Conservation (phyloP, 37 sponge, comb jelly and placozoan genomes). For the Oopsacas minuta region DNA sequence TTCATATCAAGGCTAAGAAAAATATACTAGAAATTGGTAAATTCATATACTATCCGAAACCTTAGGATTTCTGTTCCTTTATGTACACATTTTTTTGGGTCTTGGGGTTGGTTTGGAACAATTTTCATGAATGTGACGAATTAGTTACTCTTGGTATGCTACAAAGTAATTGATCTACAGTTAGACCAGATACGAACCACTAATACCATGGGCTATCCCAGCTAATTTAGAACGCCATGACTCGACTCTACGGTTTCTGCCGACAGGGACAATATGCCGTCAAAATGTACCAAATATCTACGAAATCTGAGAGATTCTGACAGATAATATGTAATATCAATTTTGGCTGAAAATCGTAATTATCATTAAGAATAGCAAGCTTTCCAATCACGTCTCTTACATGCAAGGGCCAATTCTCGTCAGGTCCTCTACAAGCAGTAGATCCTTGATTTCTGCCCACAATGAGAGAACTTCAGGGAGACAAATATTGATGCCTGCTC, state of each 20-base stretch:
- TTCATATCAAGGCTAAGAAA: no score
- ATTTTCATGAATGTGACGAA: slow-evolving; percentile 10
- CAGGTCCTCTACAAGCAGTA: neutral
- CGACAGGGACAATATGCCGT: neutral
- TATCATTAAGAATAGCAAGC: neutral
- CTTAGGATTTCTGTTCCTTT: neutral
- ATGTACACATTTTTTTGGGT: slow-evolving; percentile 5
- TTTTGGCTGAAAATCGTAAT: slow-evolving; percentile 4
- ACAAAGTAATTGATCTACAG: slow-evolving; percentile 9
- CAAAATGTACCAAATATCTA: neutral
- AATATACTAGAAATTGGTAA: neutral
- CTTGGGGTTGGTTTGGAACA: neutral
- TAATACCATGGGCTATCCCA: neutral
- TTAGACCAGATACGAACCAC: neutral
- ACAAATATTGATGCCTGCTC: neutral
- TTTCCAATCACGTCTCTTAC: slow-evolving; percentile 13
- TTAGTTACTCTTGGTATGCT: no score
- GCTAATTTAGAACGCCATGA: slow-evolving; percentile 9
- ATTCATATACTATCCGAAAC: neutral
- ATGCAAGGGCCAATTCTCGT: neutral
- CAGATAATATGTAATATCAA: slow-evolving; percentile 16
- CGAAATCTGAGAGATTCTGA: slow-evolving; percentile 9
- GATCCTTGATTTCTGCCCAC: slow-evolving; percentile 11
- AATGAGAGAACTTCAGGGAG: slow-evolving; percentile 9
- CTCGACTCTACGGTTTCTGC: slow-evolving; percentile 4